phyloP scores from a whole-genome alignment of 2,888 invertebrate genomes.

The Conchocele bisecta region DNA sequence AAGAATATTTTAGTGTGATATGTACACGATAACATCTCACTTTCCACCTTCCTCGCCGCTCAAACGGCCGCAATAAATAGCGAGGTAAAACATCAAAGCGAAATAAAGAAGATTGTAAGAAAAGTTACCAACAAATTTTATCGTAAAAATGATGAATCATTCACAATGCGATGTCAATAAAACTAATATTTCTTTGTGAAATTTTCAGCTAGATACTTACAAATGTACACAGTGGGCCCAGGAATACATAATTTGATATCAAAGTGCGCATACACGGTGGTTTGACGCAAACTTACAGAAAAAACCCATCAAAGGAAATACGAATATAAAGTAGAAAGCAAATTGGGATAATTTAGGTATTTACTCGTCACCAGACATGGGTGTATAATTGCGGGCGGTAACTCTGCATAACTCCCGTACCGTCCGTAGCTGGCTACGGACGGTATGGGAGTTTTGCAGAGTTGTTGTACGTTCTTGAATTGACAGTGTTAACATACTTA shows the following conservation, averaged over 20 bases:
- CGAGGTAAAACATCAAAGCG: conserved; percentile 48
- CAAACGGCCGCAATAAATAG: conserved; percentile 10
- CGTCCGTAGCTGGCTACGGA: too few relatives aligned
- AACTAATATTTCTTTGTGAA: conserved; percentile 45
- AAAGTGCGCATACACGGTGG: too few relatives aligned
- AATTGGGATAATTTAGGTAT: too few relatives aligned
- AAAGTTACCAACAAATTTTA: conserved; percentile 47
- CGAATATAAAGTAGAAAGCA: too few relatives aligned
- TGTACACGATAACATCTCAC: conserved; percentile 51
- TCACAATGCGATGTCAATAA: conserved; percentile 43
- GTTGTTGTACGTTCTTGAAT: too few relatives aligned
- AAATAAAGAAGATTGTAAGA: conserved; percentile 31
- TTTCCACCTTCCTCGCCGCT: conserved; percentile 20
- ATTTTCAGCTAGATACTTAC: conserved; percentile 39
- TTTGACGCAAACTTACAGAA: too few relatives aligned
- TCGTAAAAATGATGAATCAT: conserved; percentile 59
- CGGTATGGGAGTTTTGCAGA: too few relatives aligned
- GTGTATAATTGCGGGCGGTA: too few relatives aligned
- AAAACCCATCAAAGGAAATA: too few relatives aligned
- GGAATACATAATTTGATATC: background rate
- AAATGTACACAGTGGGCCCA: conserved; percentile 7
- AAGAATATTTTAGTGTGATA: conserved; percentile 12
- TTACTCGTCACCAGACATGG: too few relatives aligned
- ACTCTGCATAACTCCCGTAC: too few relatives aligned
- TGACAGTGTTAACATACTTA: too few relatives aligned